These are phyloP conservation scores for Eunapius fragilis DNA, from an alignment of 37 sponge, comb jelly and placozoan species.

Conservation along the genomic window DNA sequence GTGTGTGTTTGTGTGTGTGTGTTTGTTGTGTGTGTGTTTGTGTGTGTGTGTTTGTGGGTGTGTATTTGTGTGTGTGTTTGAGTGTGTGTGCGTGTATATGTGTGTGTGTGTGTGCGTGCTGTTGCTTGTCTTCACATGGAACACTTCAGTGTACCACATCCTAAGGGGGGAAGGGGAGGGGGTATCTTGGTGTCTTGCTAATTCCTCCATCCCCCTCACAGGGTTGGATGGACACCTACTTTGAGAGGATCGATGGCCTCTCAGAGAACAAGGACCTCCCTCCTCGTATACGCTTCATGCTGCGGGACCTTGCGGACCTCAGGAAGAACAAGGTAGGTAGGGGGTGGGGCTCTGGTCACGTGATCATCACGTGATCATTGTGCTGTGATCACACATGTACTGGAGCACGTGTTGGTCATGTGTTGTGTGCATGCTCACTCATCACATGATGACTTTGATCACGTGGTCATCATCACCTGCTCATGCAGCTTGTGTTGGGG, in stretches of 20 bases:
- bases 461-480: not conserved
- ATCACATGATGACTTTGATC: not conserved
- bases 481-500: no score
- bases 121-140: not conserved
- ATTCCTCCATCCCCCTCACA: not conserved
- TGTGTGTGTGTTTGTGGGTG: conserved; percentile 8
- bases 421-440: no score
- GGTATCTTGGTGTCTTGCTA: not conserved
- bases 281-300: conserved; percentile 62
- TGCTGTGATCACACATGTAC: not conserved
- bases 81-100: not conserved
- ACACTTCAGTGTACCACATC: no score
- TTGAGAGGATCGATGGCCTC: conserved; percentile 54
- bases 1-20: no score
- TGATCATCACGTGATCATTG: not conserved
- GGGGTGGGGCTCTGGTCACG: no score
- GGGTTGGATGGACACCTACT: conserved; percentile 89
- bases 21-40: no score
- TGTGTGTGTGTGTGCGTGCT: not conserved
- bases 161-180: not conserved
- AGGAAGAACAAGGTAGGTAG: conserved; percentile 62
- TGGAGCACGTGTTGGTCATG: no score
- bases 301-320: conserved; percentile 65
- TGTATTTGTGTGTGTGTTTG: not conserved
- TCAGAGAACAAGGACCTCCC: conserved; percentile 50